Base-by-base conservation (phyloP, 2,113 vertebrate species). In the Odocoileus hemionus region DNA sequence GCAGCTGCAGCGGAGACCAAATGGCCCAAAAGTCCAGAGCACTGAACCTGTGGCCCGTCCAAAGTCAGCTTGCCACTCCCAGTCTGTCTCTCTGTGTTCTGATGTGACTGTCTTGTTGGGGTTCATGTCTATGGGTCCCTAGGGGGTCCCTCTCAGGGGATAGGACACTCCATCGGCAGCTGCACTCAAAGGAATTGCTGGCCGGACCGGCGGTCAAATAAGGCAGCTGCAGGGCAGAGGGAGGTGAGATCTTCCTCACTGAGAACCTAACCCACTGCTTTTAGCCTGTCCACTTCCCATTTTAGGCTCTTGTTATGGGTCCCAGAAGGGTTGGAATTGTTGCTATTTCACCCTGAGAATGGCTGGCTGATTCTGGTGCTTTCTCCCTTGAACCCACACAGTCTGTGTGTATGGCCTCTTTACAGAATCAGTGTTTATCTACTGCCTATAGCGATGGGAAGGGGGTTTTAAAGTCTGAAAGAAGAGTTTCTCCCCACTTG, bases 341-440 rank as follows among this genome's bases (percentile, higher is more conserved):
- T 54, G 5, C 50, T 15, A 1, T 17, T 76, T 67, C 16, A 28
- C 54, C 26, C 4, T 26, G 0, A 26, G 45, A 84, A n/a, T 4
- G 30, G 26, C 17, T 30, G 2, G 1, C 6, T 50, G 4, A 25
- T 11, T 4, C 33, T 30, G 47, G 61, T 1, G 8, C 70, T 52
- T 52, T 67, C 14, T n/a, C n/a, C 47, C 47, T 50, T 36, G 82
- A 30, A 6, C 58, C 21, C 7, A 26, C 17, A 6, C 2, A 5
- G 60, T 28, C 55, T 23, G 2, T 21, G 78, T 26, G 25, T 39
- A 23, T 1, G 5, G 11, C 33, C 7, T 64, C 19, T 64, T 47
- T 19, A 1, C 0, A 10, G 39, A 19, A 28, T 23, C 6, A 2
- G 36, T 26, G 12, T 36, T 2, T 64, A 30, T 33, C 36, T 16